Percentiles rank a stretch among this genome's conserved stretches.
These are phyloP conservation scores for Bradysia coprophila DNA, from an alignment of 1,140 invertebrate species.

Conservation along the genomic window DNA sequence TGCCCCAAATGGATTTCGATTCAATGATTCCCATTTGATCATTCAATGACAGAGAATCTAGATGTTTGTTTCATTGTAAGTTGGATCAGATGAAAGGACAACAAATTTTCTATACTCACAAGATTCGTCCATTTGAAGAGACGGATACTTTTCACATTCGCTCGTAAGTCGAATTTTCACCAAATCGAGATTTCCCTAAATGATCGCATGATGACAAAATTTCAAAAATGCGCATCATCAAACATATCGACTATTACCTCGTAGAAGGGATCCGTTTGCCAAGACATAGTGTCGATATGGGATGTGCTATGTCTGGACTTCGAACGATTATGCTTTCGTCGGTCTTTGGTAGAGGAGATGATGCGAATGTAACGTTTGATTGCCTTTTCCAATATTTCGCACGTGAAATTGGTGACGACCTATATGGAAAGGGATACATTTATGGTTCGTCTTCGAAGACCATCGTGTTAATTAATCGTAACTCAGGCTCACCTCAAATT, in stretches of 20 bases:
- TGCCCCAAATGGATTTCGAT: conserved; percentile 49
- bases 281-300: too few relatives aligned
- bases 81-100: conserved; percentile 1
- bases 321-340: neutral
- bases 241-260: too few relatives aligned
- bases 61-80: neutral
- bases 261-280: too few relatives aligned
- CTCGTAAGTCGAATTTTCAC: conserved; percentile 30
- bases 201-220: conserved; percentile 10
- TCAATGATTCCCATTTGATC: conserved; percentile 13
- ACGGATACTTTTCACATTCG: conserved; percentile 35
- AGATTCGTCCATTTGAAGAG: conserved; percentile 47
- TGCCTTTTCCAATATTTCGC: conserved; percentile 17
- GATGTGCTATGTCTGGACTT: neutral
- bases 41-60: conserved; percentile 22
- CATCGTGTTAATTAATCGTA: neutral
- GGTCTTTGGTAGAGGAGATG: conserved; percentile 1
- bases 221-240: neutral
- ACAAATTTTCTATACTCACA: conserved; percentile 31
- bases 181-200: conserved; percentile 21
- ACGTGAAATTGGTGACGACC: conserved; percentile 10
- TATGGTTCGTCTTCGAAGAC: neutral
- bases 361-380: conserved; percentile 16
- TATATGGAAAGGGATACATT: conserved; percentile 3
- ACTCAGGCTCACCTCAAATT: conserved; percentile 5